Base-by-base conservation (phyloP, 1,140 invertebrate genomes). In the Aphis gossypii region DNA sequence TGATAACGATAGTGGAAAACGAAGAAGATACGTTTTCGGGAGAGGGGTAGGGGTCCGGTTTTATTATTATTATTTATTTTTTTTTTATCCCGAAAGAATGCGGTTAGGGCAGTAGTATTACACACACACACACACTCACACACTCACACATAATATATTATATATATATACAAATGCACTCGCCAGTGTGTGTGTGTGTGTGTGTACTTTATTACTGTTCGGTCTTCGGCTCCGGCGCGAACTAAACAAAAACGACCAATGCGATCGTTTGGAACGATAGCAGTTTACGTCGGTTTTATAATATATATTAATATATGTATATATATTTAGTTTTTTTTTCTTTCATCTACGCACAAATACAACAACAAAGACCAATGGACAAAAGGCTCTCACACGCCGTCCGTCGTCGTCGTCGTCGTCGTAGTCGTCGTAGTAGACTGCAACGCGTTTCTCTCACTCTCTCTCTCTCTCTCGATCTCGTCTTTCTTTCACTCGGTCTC, bases 171-270 rank as follows among this genome's bases (percentile, higher is more conserved):
- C 14, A 83, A 41, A 83, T 83, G 7, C 35, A 41, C 21, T 2
- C 35, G 35, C 82, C 60, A 76, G 60, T 60, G 84, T 11, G 44
- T 21, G 21, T 23, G 84, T 46, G 84, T n/a, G 5, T 20, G 30
- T n/a, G 46, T 44, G 89, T 68, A 90, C 60, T 90, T 90, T 90
- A 90, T 90, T 90, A 68, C 88, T 41, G 7, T 25, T 20, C 35
- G 46, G 48, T 38, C 44, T 9, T 90, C 48, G 35, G 44, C 8
- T 44, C 82, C 6, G 21, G 88, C 48, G 88, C 88, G 88, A 41
- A 90, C 88, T 38, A 60, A 60, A 90, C 54, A 60, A 90, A 90
- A 90, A 90, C 56, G 56, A 90, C 89, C 89, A 68, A 90, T 90
- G 54, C 56, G 89, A 90, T 90, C 89, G 89, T 90, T 90, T 25